A percentile compares a stretch with the other conserved stretches of the same genome.
Conservation (phyloP, 2,797 vertebrate species). For the Parambassis ranga region DNA sequence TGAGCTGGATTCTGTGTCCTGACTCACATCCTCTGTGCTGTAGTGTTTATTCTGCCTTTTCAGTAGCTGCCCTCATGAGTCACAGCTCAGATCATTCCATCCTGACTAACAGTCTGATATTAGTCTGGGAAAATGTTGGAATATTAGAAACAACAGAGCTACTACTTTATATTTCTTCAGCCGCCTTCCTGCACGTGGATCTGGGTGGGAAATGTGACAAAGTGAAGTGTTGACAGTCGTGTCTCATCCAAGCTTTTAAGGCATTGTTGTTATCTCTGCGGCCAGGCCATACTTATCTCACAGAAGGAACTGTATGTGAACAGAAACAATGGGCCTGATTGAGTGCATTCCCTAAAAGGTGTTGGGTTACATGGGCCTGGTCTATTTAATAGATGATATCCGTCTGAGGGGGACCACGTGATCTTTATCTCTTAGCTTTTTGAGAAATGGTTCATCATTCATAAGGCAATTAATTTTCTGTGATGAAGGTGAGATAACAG, state of each 20-base stretch:
- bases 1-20: slow-evolving; percentile 61
- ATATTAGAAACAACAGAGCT: slow-evolving; percentile 24
- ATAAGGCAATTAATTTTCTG: slow-evolving; percentile 61
- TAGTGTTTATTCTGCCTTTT: slow-evolving; percentile 74
- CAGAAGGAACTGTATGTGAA: slow-evolving; percentile 83
- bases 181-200: slow-evolving; percentile 52
- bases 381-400: slow-evolving; percentile 80
- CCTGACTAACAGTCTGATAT: slow-evolving; percentile 65
- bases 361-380: slow-evolving; percentile 74
- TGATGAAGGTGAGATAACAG: slow-evolving; percentile 45
- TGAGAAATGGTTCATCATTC: slow-evolving; percentile 61
- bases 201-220: slow-evolving; percentile 53
- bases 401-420: slow-evolving; percentile 48
- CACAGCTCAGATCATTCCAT: slow-evolving; percentile 40
- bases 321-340: slow-evolving; percentile 84
- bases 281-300: slow-evolving; percentile 79
- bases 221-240: slow-evolving; percentile 71
- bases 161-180: no score
- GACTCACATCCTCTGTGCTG: slow-evolving; percentile 73
- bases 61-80: slow-evolving; percentile 55
- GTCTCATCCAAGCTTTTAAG: slow-evolving; percentile 79
- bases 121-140: slow-evolving; percentile 43
- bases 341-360: slow-evolving; percentile 83
- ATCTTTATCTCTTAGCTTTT: slow-evolving; percentile 67
- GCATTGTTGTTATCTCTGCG: slow-evolving; percentile 77